Percentiles rank a stretch among this genome's conserved stretches.
Conservation (phyloP, 2,888 invertebrate species). For the Thysanoteuthis rhombus region DNA sequence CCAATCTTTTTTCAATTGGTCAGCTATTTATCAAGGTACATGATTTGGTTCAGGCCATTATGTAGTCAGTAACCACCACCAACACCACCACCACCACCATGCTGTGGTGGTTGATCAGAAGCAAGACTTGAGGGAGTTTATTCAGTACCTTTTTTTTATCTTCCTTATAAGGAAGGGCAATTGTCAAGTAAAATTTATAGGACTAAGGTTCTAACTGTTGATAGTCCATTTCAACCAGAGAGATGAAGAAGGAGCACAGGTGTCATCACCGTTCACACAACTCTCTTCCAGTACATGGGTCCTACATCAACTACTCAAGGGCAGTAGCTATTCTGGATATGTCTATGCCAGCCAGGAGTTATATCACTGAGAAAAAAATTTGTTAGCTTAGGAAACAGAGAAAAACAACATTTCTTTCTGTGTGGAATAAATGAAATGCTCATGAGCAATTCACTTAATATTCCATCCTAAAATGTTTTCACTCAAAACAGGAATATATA, state of each 20-base stretch:
- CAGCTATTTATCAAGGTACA: neutral
- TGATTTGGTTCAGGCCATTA: neutral
- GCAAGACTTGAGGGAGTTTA: neutral
- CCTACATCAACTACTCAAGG: neutral
- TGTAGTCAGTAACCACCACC: neutral
- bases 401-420: too few species aligned
- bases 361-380: neutral
- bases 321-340: neutral
- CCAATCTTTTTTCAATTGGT: neutral
- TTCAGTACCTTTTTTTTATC: neutral
- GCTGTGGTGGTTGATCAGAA: neutral
- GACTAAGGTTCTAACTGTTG: neutral
- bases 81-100: neutral
- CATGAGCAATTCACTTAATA: neutral
- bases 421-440: too few species aligned
- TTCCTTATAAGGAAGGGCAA: neutral
- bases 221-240: neutral
- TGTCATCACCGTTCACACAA: neutral
- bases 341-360: neutral
- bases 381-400: too few species aligned
- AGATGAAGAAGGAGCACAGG: conserved; percentile 12
- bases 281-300: neutral
- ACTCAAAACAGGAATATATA: too few species aligned
- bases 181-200: conserved; percentile 12
- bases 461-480: neutral